These are phyloP conservation scores for Synergus japonicus DNA, from an alignment of 2,888 invertebrate species.

Conservation along the genomic window DNA sequence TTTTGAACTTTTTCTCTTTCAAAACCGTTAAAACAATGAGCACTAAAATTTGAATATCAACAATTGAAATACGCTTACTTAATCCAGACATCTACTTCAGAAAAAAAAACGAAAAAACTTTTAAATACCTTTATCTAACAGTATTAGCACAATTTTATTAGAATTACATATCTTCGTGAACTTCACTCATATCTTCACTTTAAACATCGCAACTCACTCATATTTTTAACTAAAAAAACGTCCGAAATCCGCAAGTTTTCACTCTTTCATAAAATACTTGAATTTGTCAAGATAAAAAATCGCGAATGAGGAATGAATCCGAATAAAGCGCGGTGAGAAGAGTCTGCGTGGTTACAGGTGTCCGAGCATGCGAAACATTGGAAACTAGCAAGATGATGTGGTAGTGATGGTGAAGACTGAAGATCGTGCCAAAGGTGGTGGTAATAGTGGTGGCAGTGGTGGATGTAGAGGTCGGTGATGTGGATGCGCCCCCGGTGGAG, in stretches of 20 bases:
- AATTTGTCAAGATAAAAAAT: background rate
- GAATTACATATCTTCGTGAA: background rate
- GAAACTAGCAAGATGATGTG: slow-evolving; percentile 48
- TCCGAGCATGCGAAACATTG: slow-evolving; percentile 62
- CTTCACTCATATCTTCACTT: background rate
- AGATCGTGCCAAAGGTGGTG: slow-evolving; percentile 44
- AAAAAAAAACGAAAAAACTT: background rate
- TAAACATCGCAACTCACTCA: background rate
- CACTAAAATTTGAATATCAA: background rate
- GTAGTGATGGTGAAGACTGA: slow-evolving; percentile 48
- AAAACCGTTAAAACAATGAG: background rate
- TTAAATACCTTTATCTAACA: background rate
- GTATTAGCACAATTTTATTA: background rate
- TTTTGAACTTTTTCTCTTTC: background rate
- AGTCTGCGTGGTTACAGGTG: slow-evolving; percentile 74
- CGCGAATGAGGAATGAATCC: background rate
- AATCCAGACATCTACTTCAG: background rate
- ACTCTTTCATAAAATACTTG: background rate
- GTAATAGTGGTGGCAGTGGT: slow-evolving; percentile 56
- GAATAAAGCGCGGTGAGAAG: slow-evolving; percentile 55
- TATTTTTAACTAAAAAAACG: background rate
- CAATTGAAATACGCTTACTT: background rate
- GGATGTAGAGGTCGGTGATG: slow-evolving; percentile 52
- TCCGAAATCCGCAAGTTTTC: background rate
- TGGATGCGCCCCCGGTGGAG: slow-evolving; percentile 64